Evolutionary conservation across 1,140 invertebrate species (phyloP), one percentile per base, ranked within the genome.

Genomic region (Propsilocerus akamusi): DNA sequence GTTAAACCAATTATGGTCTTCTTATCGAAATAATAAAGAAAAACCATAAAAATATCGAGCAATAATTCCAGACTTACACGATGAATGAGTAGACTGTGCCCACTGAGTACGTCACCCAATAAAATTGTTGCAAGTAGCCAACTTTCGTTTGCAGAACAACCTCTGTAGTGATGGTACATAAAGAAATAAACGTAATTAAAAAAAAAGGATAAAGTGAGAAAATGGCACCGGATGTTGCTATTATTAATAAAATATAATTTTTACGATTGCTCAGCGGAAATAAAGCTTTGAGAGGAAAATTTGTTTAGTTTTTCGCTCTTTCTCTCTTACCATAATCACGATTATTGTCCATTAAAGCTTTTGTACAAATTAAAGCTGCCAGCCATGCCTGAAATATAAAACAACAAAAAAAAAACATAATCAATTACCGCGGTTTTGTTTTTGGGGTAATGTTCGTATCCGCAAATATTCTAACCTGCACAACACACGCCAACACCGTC

Each of bases 21-120:
- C 5, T 5, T 41, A 8, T 2, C 4, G 0, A 20, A 17, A 17
- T 20, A 4, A 41, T n/a, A 41, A 41, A 17, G 14, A 8, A 4
- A 49, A 49, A 4, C n/a, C 17, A 30, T 14, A 28, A 12, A 22
- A 24, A 49, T 24, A 3, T 25, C 12, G 5, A 12, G n/a, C 5
- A 17, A 7, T 8, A 51, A 58, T 56, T 55, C 65, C 65, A 53
- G 56, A 73, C 58, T 54, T 73, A 71, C 0, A 81, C 70, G 6
- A 72, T 58, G n/a, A 62, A 57, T 70, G 78, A 80, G 50, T 80
- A 81, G 1, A 72, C 69, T 1, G 71, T 72, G 0, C 74, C 71
- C 10, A 72, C 71, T 8, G 71, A 70, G 57, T 76, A 73, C 0
- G 74, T 53, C 46, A 74, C 68, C 78, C 78, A 81, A 53, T 79